These are phyloP conservation scores for Ichneumoninae sp. DNA, from an alignment of 2,888 invertebrate species.

Conservation along the genomic window DNA sequence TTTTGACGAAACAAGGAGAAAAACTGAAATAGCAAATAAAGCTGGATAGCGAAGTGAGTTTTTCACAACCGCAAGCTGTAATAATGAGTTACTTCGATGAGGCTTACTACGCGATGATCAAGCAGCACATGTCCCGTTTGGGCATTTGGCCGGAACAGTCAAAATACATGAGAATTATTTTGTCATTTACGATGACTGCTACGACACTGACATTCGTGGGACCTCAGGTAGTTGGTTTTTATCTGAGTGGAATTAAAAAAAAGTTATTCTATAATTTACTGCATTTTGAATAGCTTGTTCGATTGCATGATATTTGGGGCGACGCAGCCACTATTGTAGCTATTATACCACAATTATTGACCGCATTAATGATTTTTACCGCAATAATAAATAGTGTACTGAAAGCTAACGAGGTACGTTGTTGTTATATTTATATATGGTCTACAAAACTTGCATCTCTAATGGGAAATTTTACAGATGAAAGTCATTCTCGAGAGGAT, in stretches of 20 bases:
- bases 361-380: not conserved
- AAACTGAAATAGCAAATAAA: not conserved
- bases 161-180: not conserved
- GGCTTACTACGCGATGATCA: slow-evolving; percentile 3
- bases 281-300: not conserved
- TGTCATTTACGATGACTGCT: not conserved
- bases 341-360: not conserved
- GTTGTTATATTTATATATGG: not conserved
- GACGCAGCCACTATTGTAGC: not conserved
- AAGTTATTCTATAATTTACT: not conserved
- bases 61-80: not conserved
- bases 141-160: slow-evolving; percentile 22
- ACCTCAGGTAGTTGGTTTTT: not conserved
- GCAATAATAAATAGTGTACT: not conserved
- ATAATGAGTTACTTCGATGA: not conserved
- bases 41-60: not conserved
- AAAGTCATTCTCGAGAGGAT: not conserved
- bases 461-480: not conserved
- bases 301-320: not conserved
- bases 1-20: not conserved
- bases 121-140: not conserved
- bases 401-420: not conserved
- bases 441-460: not conserved
- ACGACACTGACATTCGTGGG: not conserved
- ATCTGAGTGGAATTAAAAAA: not conserved